Conservation (phyloP, 1,140 invertebrate genomes). For the Drosophila sp. region DNA sequence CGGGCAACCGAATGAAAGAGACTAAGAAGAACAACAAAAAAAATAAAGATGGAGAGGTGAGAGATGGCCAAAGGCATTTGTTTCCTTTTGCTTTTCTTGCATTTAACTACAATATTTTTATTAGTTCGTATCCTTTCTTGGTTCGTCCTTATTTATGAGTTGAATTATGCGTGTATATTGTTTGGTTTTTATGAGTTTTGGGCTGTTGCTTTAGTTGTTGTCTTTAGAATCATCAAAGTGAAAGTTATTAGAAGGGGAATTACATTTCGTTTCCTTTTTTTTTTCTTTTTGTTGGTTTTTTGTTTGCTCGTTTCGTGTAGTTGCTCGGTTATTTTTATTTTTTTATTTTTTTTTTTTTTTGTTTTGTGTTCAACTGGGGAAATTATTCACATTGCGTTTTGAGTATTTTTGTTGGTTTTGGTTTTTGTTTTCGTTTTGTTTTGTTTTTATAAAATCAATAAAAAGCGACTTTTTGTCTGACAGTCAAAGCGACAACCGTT, state of each 20-base stretch:
- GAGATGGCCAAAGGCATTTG: neutral
- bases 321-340: constrained; percentile 32
- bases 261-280: neutral
- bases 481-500: constrained; percentile 45
- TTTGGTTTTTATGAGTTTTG: constrained; percentile 32
- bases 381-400: constrained; percentile 77
- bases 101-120: constrained; percentile 36
- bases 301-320: constrained; percentile 30
- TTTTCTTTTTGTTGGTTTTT: constrained; percentile 10
- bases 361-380: constrained; percentile 58
- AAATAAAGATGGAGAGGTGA: neutral
- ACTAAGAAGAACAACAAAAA: neutral
- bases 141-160: constrained; percentile 34
- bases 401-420: constrained; percentile 34
- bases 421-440: constrained; percentile 40
- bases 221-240: constrained; percentile 39
- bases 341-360: neutral
- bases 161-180: constrained; percentile 68
- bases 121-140: constrained; percentile 3
- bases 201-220: constrained; percentile 23
- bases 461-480: constrained; percentile 65
- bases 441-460: constrained; percentile 74
- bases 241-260: constrained; percentile 13
- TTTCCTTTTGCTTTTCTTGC: constrained; percentile 22
- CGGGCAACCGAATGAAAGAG: neutral